Evolutionary conservation across 2,888 invertebrate genomes (phyloP), one percentile per base, ranked within the genome.

Genomic region (Lochmaea capreae): DNA sequence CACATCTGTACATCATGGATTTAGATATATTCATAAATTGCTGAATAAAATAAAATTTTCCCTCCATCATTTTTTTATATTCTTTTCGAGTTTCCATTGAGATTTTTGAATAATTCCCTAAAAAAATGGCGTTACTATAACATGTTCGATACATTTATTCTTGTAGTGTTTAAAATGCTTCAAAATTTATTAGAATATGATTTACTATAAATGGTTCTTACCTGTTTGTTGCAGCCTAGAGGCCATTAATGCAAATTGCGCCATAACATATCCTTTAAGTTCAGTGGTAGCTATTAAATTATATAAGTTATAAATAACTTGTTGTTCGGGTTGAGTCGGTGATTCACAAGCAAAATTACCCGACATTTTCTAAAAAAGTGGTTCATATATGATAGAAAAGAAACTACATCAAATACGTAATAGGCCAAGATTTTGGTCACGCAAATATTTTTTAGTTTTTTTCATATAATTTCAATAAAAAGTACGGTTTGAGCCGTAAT

Each of bases 231-330:
- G 69, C 26, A 79, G 46, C 70, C 77, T 57, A 16, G 65, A 63
- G 0, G 75, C 75, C 69, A 80, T 69, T 52, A 80, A 80, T 11
- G 81, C 81, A 69, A 80, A 81, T 85, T 95, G 94, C 89, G 94
- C 92, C 93, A 95, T 93, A 39, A 92, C 91, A 85, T 93, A 95
- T 3, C 94, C 95, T 87, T 95, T 95, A 81, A 95, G 90, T 88
- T 95, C 94, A 0, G 93, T 92, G 33, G 94, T 86, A 1, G 94
- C 91, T 75, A 95, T 90, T 0, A 93, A 91, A 81, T 91, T 92
- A 88, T 95, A 94, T 79, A 95, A 89, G 84, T 94, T 93, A 85
- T 92, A 94, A 54, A 95, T 89, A 67, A 95, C 88, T 87, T 95
- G 94, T 78, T 94, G 94, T 0, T 92, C 91, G 0, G 95, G 94